A percentile compares a stretch with the other conserved stretches of the same genome.
Evolutionary conservation across 2,797 vertebrate species (phyloP).

Genomic region (Paratrypauchen microcephalus): DNA sequence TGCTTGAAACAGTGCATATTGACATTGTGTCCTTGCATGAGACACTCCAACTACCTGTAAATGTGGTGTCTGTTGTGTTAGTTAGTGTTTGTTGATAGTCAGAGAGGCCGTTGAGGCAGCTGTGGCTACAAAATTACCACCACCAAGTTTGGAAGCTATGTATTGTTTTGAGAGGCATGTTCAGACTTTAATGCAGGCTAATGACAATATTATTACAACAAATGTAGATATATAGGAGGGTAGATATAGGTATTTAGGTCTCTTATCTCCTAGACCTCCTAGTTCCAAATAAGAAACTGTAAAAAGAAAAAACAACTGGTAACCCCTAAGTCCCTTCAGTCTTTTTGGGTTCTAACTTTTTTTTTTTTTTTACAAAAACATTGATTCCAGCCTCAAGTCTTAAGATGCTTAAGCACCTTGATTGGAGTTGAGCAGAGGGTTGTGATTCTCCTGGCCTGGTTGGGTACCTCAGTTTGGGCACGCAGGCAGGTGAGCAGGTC

Average conservation of each 20-base stretch:
- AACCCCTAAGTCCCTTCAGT: background rate
- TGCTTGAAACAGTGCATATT: background rate
- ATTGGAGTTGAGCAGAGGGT: constrained; percentile 54
- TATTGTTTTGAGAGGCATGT: background rate
- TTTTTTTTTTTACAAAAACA: constrained; percentile 26
- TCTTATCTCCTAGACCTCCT: background rate
- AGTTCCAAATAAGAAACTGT: background rate
- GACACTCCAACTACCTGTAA: background rate
- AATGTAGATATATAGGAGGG: background rate
- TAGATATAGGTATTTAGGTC: too few species aligned
- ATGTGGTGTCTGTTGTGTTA: background rate
- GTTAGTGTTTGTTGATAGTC: background rate
- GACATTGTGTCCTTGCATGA: background rate
- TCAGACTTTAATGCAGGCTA: background rate
- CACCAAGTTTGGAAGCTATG: background rate
- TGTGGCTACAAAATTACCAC: background rate
- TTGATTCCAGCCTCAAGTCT: constrained; percentile 63
- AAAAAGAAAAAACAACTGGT: too few species aligned
- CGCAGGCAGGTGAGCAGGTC: constrained; percentile 70
- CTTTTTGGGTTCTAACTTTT: constrained; percentile 1
- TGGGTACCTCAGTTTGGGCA: constrained; percentile 59
- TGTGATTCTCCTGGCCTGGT: constrained; percentile 44
- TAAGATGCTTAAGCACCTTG: constrained; percentile 59
- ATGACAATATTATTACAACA: background rate
- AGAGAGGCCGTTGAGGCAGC: too few species aligned